Base-by-base conservation (phyloP, 2,113 vertebrate species). In the Aphyosemion australe region DNA sequence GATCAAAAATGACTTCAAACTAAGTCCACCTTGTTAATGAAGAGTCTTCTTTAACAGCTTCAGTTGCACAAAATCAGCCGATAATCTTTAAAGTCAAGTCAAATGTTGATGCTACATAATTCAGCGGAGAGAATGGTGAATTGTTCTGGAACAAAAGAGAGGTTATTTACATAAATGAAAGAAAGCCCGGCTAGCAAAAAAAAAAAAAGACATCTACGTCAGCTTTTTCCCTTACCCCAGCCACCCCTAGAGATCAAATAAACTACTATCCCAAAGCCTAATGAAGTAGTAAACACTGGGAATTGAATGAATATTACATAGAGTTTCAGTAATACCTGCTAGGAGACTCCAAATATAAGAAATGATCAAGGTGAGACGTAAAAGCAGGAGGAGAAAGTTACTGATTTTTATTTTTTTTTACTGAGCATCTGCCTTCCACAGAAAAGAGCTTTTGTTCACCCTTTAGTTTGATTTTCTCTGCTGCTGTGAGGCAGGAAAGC, bases 241-340 rank as follows among this genome's bases (percentile, higher is more conserved):
- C 72, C 72, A 61, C 74, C 86, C 83, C 82, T 61, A 57, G 83
- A 90, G 84, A 89, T 82, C 66, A 75, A 83, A 89, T 87, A 82
- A 88, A 81, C 79, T 66, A 59, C 81, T 76, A 83, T 83, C 80
- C 84, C 75, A 79, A 89, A 88, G 84, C 75, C 72, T 83, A 90
- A 89, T 84, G 80, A 87, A 80, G 73, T 68, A 84, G 82, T 85
- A 89, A 87, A 88, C 79, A 89, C 65, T 76, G 75, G 61, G 73
- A 84, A 86, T 82, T 72, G 86, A 75, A 90, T 87, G 80, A 84
- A 89, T 89, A 88, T 83, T 84, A 85, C 79, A 86, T 80, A 56
- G 69, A 61, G 61, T 84, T 90, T 86, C 74, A 85, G 85, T 88
- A 85, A 89, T 63, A 66, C 65, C 60, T 80, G 77, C 76, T 67